Evolutionary conservation across 2,888 invertebrate genomes (phyloP).

Genomic region (Andricus curvator): DNA sequence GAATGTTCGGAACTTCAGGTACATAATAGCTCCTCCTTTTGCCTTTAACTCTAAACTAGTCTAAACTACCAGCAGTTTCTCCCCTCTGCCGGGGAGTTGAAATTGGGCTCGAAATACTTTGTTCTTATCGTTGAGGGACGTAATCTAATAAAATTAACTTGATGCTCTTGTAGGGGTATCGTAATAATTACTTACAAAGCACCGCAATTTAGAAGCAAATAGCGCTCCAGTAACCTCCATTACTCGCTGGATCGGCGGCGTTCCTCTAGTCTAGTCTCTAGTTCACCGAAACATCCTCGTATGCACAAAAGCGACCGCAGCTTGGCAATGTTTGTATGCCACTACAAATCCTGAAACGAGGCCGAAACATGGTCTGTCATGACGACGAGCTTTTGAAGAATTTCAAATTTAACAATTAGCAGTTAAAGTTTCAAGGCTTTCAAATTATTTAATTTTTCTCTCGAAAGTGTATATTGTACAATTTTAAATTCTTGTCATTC

Average conservation of each 20-base stretch:
- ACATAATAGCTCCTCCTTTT: not conserved
- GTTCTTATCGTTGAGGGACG: not conserved
- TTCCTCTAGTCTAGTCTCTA: slow-evolving; percentile 40
- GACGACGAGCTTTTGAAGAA: too few relatives aligned
- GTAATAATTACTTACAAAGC: slow-evolving; percentile 60
- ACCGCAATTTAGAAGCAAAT: slow-evolving; percentile 65
- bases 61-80: not conserved
- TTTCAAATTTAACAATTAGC: too few relatives aligned
- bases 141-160: not conserved
- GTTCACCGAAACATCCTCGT: slow-evolving; percentile 18
- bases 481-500: too few relatives aligned
- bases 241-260: slow-evolving; percentile 55
- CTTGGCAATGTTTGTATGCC: slow-evolving; percentile 12
- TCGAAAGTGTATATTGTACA: too few relatives aligned
- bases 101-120: not conserved
- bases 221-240: slow-evolving; percentile 70
- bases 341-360: not conserved
- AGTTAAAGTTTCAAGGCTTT: too few relatives aligned
- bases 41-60: not conserved
- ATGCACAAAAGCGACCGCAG: slow-evolving; percentile 32
- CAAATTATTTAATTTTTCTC: too few relatives aligned
- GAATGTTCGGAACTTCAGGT: too few relatives aligned
- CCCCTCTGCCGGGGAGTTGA: too few relatives aligned
- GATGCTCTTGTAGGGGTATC: not conserved
- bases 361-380: not conserved